phyloP scores from a whole-genome alignment of 2,888 invertebrate species.

The Scotopteryx bipunctaria region DNA sequence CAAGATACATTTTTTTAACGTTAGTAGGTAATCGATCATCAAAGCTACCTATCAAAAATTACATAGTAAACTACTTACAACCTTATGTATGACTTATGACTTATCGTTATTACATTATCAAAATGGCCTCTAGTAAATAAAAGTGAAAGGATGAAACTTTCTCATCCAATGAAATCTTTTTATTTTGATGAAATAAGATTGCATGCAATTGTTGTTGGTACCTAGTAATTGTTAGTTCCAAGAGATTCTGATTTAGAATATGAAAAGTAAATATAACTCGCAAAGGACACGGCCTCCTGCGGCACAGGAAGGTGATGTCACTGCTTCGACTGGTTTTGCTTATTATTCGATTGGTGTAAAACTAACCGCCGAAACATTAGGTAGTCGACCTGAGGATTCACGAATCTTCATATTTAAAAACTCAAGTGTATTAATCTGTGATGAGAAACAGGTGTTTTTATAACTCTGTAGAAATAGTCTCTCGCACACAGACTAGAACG shows the following conservation, averaged over 20 bases:
- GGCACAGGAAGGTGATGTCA: conserved; percentile 80
- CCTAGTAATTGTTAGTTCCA: no score
- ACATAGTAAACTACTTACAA: no score
- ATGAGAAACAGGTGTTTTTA: conserved; percentile 6
- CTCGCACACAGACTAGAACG: neutral
- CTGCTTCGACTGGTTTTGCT: conserved; percentile 76
- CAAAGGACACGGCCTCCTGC: conserved; percentile 70
- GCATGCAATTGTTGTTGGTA: neutral
- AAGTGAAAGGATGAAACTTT: no score
- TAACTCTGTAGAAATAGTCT: neutral
- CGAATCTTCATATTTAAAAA: conserved; percentile 13
- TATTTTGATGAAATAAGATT: neutral
- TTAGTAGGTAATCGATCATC: no score
- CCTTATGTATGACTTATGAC: no score
- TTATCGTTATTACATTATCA: no score
- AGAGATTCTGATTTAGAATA: conserved; percentile 15
- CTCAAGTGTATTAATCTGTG: conserved; percentile 2
- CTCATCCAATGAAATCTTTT: neutral
- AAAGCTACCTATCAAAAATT: no score
- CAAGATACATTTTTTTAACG: no score
- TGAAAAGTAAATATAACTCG: conserved; percentile 39
- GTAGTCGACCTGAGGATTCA: conserved; percentile 48
- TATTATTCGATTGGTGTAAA: conserved; percentile 73
- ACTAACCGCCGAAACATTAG: conserved; percentile 57
- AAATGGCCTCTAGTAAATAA: no score